A percentile compares a stretch with the other conserved stretches of the same genome.
These are phyloP conservation scores for Cirrhinus mrigala DNA, from an alignment of 2,797 vertebrate genomes.

Conservation along the genomic window DNA sequence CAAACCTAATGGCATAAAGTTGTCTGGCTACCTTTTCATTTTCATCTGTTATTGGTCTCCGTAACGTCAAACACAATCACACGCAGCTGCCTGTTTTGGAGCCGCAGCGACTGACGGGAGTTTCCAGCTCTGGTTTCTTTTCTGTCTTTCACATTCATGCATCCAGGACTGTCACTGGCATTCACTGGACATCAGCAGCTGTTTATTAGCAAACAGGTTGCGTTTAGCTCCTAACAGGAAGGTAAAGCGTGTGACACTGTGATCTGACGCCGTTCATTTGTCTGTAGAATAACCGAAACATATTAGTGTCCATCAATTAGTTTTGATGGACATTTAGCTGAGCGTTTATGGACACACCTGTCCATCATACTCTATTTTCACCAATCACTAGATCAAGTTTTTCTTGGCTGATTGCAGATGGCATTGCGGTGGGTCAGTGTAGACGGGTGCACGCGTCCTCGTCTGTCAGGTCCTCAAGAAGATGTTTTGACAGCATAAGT, in stretches of 20 bases:
- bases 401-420: background rate
- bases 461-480: slow-evolving; percentile 61
- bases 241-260: slow-evolving; percentile 59
- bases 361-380: slow-evolving; percentile 38
- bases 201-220: slow-evolving; percentile 52
- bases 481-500: slow-evolving; percentile 71
- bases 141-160: slow-evolving; percentile 48
- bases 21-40: slow-evolving; percentile 38
- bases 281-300: slow-evolving; percentile 56
- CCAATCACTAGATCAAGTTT: slow-evolving; percentile 50
- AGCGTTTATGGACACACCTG: slow-evolving; percentile 36
- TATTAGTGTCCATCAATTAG: slow-evolving; percentile 67
- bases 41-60: slow-evolving; percentile 55
- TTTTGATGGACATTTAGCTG: slow-evolving; percentile 56
- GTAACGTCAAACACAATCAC: slow-evolving; percentile 50
- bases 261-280: slow-evolving; percentile 70
- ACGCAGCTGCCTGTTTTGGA: slow-evolving; percentile 65
- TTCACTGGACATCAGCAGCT: slow-evolving; percentile 45
- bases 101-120: slow-evolving; percentile 47
- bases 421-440: background rate
- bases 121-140: slow-evolving; percentile 56
- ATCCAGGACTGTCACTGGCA: slow-evolving; percentile 45
- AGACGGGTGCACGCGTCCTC: slow-evolving; percentile 47
- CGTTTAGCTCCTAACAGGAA: slow-evolving; percentile 64
- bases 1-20: slow-evolving; percentile 51